Conservation (phyloP, 2,797 vertebrate genomes). For the Melanotaenia pygmaea region DNA sequence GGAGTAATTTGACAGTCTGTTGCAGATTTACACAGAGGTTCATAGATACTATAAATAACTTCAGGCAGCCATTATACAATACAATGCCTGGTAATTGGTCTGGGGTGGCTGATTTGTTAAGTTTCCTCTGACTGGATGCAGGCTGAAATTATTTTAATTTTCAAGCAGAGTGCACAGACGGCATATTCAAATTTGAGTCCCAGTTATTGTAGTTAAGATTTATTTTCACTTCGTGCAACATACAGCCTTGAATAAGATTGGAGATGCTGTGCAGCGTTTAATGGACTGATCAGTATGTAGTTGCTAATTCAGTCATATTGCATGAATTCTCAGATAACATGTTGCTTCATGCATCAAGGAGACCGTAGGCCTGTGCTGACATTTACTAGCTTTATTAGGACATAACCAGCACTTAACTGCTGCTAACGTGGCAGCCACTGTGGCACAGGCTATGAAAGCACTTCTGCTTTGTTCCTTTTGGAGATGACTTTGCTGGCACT, state of each 20-base stretch:
- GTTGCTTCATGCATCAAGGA: not conserved
- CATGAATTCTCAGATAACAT: too few relatives aligned
- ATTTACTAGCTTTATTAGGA: not conserved
- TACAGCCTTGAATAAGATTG: not conserved
- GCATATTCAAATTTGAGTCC: too few relatives aligned
- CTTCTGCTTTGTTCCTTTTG: not conserved
- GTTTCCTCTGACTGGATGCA: not conserved
- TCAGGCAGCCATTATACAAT: not conserved
- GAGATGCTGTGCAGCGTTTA: too few relatives aligned
- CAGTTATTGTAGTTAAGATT: too few relatives aligned
- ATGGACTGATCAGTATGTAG: too few relatives aligned
- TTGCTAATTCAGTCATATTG: too few relatives aligned
- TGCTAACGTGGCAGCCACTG: not conserved
- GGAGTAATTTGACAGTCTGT: not conserved
- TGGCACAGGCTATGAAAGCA: not conserved
- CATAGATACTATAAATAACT: not conserved
- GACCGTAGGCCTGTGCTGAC: not conserved
- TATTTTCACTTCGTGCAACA: too few relatives aligned
- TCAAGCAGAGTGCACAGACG: not conserved
- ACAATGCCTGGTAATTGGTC: not conserved
- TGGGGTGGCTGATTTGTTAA: not conserved
- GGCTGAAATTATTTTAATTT: not conserved
- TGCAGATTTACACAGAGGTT: not conserved
- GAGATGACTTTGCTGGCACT: not conserved
- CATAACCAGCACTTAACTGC: too few relatives aligned